Evolutionary conservation across 1,140 invertebrate genomes (phyloP).

Genomic region (Campodea augens): DNA sequence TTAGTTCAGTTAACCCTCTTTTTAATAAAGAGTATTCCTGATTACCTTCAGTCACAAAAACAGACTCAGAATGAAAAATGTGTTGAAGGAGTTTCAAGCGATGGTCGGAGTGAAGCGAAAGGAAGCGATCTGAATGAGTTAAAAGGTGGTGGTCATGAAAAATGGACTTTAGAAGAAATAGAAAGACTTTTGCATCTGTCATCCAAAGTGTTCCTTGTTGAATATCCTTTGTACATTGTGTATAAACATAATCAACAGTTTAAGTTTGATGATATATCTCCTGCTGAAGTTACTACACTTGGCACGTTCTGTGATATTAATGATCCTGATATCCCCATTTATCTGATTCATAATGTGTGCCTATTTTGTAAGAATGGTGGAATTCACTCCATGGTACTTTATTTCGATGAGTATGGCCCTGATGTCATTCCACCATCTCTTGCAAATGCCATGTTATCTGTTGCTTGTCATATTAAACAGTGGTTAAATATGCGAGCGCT

Average conservation of each 20-base stretch:
- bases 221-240: slow-evolving; percentile 80
- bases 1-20: slow-evolving; percentile 50
- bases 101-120: slow-evolving; percentile 5
- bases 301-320: slow-evolving; percentile 75
- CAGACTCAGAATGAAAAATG: slow-evolving; percentile 8
- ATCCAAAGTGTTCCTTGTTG: slow-evolving; percentile 62
- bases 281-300: slow-evolving; percentile 52
- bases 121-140: slow-evolving; percentile 10
- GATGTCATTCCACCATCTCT: slow-evolving; percentile 59
- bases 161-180: slow-evolving; percentile 50
- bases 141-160: slow-evolving; percentile 12
- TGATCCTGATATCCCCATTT: slow-evolving; percentile 78
- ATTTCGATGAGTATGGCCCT: slow-evolving; percentile 55
- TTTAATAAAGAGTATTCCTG: slow-evolving; percentile 43
- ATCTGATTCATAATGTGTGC: slow-evolving; percentile 70
- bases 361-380: slow-evolving; percentile 71
- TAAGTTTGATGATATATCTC: slow-evolving; percentile 52
- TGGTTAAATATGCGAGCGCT: slow-evolving; percentile 83
- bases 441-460: slow-evolving; percentile 73
- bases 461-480: slow-evolving; percentile 79
- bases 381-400: slow-evolving; percentile 60
- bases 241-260: slow-evolving; percentile 65
- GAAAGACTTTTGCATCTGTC: slow-evolving; percentile 57
- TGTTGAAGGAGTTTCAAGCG: slow-evolving; percentile 15
- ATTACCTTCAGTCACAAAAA: slow-evolving; percentile 15